A percentile compares a stretch with the other conserved stretches of the same genome.
phyloP scores from a whole-genome alignment of 2,797 vertebrate species.

The Distichodus sexfasciatus region DNA sequence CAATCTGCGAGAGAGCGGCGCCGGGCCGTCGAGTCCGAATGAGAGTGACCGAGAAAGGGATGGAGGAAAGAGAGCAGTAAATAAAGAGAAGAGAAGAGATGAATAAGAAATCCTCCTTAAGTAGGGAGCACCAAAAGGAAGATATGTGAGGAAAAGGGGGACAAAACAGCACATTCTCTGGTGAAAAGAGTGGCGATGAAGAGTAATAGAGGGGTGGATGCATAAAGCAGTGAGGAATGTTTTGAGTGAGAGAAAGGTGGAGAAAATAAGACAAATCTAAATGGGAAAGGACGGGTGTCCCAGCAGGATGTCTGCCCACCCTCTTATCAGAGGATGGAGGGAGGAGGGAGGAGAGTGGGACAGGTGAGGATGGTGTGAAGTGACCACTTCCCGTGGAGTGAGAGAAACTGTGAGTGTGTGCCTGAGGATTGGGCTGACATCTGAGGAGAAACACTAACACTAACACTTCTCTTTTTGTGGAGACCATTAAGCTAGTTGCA shows the following conservation, averaged over 20 bases:
- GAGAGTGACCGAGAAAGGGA: slow-evolving; percentile 25
- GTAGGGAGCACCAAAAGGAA: slow-evolving; percentile 15
- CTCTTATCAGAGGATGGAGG: slow-evolving; percentile 21
- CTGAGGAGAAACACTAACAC: slow-evolving; percentile 23
- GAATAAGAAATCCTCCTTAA: slow-evolving; percentile 21
- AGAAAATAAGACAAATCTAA: slow-evolving; percentile 20
- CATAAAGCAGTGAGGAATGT: not conserved
- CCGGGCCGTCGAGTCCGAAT: slow-evolving; percentile 47
- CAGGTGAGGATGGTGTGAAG: slow-evolving; percentile 23
- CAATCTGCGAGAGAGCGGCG: slow-evolving; percentile 57
- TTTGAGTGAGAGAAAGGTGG: not conserved
- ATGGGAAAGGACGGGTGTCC: slow-evolving; percentile 9
- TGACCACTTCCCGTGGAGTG: slow-evolving; percentile 26
- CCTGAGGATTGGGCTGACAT: slow-evolving; percentile 28
- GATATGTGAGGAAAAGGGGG: slow-evolving; percentile 35
- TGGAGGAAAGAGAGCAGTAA: slow-evolving; percentile 30
- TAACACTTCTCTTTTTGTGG: not conserved
- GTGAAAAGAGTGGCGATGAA: slow-evolving; percentile 1
- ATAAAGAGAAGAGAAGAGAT: slow-evolving; percentile 21
- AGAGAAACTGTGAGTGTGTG: slow-evolving; percentile 28
- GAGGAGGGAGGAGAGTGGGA: slow-evolving; percentile 7
- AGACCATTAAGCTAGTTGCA: not conserved
- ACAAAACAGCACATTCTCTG: slow-evolving; percentile 17
- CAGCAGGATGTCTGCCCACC: slow-evolving; percentile 26
- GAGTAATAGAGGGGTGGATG: slow-evolving; percentile 6